Conservation (phyloP, 2,888 invertebrate genomes). For the Vanessa cardui region DNA sequence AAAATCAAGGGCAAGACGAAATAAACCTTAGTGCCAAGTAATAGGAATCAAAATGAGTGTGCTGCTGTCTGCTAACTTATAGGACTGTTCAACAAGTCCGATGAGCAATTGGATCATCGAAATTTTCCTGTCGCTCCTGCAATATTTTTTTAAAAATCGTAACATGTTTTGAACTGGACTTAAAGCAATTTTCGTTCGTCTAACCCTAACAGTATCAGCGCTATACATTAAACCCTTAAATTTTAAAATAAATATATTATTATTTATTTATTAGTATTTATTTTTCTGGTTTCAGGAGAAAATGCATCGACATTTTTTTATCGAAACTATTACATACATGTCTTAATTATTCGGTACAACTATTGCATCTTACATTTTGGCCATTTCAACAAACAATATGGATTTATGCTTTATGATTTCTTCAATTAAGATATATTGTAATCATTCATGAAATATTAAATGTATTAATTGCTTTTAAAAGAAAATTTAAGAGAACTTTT, state of each 20-base stretch:
- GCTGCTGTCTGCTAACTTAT: not conserved
- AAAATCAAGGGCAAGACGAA: not conserved
- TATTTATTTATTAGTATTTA: no score
- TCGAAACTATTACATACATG: no score
- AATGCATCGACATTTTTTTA: no score
- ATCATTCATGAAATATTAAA: no score
- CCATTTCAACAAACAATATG: no score
- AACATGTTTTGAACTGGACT: conserved; percentile 22
- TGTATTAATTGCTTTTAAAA: no score
- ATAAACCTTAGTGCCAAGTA: conserved; percentile 6
- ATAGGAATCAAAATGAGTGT: not conserved
- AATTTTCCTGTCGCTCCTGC: conserved; percentile 30
- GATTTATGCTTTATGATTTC: no score
- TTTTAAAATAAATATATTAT: conserved; percentile 10
- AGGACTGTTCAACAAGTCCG: conserved; percentile 46
- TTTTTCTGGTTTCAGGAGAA: no score
- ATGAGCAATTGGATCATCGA: conserved; percentile 38
- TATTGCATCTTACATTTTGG: no score
- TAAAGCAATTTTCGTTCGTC: conserved; percentile 20
- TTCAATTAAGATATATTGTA: no score
- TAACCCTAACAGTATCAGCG: not conserved
- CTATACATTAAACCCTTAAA: conserved; percentile 9
- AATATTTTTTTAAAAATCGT: conserved; percentile 16
- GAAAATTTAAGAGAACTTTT: no score
- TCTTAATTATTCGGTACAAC: no score